These are phyloP conservation scores for Bombycilla garrulus DNA, from an alignment of 2,113 vertebrate genomes.

Conservation along the genomic window DNA sequence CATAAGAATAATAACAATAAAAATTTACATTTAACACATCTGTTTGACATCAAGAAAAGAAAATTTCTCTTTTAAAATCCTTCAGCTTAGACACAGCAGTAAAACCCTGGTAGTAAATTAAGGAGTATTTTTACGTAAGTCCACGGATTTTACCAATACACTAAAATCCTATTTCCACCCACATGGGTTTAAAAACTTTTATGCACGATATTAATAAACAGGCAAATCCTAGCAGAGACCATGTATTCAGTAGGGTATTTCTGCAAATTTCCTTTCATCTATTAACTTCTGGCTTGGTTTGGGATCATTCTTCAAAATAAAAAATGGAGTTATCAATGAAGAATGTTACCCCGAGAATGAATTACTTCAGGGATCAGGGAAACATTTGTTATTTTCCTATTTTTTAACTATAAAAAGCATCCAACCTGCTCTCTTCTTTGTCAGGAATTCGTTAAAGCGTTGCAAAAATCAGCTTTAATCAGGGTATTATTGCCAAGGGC, in stretches of 20 bases:
- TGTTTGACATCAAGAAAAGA: slow-evolving; percentile 39
- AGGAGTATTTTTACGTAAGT: neutral
- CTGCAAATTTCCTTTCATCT: neutral
- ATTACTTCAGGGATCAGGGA: neutral
- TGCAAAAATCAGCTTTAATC: neutral
- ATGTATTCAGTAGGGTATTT: neutral
- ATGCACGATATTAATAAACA: neutral
- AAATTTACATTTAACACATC: neutral
- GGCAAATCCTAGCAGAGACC: neutral
- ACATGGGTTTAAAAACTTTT: neutral
- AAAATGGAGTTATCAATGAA: neutral
- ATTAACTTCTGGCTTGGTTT: neutral
- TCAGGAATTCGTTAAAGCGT: neutral
- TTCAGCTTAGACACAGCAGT: neutral
- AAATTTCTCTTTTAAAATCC: neutral
- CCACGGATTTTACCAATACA: neutral
- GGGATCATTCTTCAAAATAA: neutral
- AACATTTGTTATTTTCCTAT: neutral
- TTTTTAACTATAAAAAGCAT: neutral
- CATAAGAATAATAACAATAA: neutral
- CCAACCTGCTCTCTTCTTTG: neutral
- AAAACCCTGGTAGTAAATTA: slow-evolving; percentile 22
- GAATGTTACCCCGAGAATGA: neutral
- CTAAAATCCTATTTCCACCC: slow-evolving; percentile 16
- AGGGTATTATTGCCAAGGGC: neutral